phyloP scores from a whole-genome alignment of 2,888 invertebrate species.

The Drepana falcataria region DNA sequence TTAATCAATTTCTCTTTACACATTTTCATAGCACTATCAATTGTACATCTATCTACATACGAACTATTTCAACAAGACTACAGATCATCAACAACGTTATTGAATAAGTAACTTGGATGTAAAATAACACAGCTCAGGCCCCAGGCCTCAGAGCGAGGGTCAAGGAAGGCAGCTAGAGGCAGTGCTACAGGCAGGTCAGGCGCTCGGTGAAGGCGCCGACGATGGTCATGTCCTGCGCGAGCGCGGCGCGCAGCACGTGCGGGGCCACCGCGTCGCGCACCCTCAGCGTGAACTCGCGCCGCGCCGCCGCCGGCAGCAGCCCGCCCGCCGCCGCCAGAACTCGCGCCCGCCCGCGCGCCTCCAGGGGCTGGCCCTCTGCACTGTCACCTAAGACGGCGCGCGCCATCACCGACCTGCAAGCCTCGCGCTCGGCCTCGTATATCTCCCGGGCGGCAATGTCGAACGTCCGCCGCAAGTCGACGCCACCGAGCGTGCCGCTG shows the following conservation, averaged over 20 bases:
- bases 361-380: constrained; percentile 49
- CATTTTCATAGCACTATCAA: background rate
- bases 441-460: constrained; percentile 64
- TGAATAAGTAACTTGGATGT: background rate
- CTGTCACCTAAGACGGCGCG: constrained; percentile 50
- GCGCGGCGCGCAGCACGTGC: constrained; percentile 64
- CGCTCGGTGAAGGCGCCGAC: constrained; percentile 69
- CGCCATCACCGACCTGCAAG: constrained; percentile 45
- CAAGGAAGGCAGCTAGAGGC: background rate
- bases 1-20: background rate
- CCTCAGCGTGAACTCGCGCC: constrained; percentile 61
- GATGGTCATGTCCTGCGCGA: constrained; percentile 58
- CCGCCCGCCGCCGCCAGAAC: constrained; percentile 52
- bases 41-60: constrained; percentile 15
- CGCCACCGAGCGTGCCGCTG: constrained; percentile 42
- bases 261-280: constrained; percentile 56
- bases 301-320: constrained; percentile 45
- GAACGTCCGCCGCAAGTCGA: constrained; percentile 53
- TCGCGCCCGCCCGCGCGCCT: constrained; percentile 49
- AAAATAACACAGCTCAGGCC: constrained; percentile 2
- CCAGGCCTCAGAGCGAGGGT: constrained; percentile 4
- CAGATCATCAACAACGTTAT: constrained; percentile 13
- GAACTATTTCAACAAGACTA: constrained; percentile 25
- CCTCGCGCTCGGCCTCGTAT: constrained; percentile 58
- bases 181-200: constrained; percentile 61